These are phyloP conservation scores for Micropoecilia bifurca DNA, from an alignment of 2,797 vertebrate species.

Conservation along the genomic window DNA sequence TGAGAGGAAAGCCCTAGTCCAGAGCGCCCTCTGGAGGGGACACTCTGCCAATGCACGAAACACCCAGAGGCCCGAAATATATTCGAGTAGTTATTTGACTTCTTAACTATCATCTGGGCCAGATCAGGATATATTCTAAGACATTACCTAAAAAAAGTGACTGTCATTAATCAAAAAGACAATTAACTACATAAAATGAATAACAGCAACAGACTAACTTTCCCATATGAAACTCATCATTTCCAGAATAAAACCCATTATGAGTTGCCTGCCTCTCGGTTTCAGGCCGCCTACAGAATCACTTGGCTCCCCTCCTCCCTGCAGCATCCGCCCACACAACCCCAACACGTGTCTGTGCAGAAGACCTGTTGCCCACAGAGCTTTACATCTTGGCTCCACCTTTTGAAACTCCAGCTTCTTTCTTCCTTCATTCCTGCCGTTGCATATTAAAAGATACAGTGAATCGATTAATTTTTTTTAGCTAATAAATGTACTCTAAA, in stretches of 20 bases:
- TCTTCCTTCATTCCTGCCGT: neutral
- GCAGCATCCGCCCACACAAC: conserved; percentile 48
- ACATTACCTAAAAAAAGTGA: neutral
- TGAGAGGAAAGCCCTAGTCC: conserved; percentile 59
- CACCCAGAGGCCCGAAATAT: neutral
- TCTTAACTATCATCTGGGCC: neutral
- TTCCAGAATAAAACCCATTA: neutral
- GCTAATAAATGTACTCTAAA: neutral
- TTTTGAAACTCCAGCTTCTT: neutral
- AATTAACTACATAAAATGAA: neutral
- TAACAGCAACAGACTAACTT: neutral
- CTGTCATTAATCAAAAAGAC: neutral
- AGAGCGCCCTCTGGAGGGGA: conserved; percentile 66
- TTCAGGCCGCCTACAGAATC: conserved; percentile 38
- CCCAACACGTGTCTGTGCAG: conserved; percentile 54
- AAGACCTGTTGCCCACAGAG: conserved; percentile 46
- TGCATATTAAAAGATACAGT: neutral
- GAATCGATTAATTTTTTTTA: neutral
- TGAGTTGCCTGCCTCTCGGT: conserved; percentile 1
- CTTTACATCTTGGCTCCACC: neutral
- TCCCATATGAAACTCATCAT: neutral
- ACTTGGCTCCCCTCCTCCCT: conserved; percentile 17
- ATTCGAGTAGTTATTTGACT: neutral
- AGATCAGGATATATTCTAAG: neutral
- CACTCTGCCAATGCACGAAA: conserved; percentile 28